These are phyloP conservation scores for Balearica regulorum DNA, from an alignment of 2,797 vertebrate genomes.

Conservation along the genomic window DNA sequence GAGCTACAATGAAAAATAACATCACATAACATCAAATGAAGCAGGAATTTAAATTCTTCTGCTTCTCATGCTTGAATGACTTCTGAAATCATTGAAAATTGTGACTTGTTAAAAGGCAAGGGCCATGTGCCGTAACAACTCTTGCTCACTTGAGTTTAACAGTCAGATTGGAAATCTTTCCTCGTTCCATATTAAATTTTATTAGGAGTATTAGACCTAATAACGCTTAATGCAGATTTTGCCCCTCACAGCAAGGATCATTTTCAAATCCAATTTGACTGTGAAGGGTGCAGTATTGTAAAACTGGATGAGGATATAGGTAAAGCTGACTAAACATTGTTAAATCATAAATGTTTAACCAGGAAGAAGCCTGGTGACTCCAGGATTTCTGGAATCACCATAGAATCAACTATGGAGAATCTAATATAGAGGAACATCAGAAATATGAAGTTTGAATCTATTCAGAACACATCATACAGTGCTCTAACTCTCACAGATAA, in stretches of 20 bases:
- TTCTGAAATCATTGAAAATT: background rate
- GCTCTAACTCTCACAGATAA: background rate
- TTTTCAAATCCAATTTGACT: background rate
- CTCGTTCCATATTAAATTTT: background rate
- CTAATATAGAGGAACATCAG: background rate
- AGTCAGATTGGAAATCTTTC: background rate
- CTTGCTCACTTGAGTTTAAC: background rate
- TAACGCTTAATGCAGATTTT: background rate
- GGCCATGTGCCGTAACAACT: background rate
- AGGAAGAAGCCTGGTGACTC: background rate
- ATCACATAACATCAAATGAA: background rate
- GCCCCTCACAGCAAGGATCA: background rate
- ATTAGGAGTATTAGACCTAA: background rate
- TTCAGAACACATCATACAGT: background rate
- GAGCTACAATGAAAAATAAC: background rate
- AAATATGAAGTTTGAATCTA: accelerated
- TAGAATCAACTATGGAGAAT: background rate
- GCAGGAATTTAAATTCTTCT: background rate
- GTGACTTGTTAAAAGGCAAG: background rate
- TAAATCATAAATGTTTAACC: background rate
- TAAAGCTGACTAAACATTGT: background rate
- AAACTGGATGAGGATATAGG: background rate
- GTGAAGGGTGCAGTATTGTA: background rate
- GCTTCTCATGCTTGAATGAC: background rate
- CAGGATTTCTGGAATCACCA: background rate